Evolutionary conservation across 2,888 invertebrate species (phyloP), one percentile per base, ranked within the genome.

Genomic region (Oscheius sp.): DNA sequence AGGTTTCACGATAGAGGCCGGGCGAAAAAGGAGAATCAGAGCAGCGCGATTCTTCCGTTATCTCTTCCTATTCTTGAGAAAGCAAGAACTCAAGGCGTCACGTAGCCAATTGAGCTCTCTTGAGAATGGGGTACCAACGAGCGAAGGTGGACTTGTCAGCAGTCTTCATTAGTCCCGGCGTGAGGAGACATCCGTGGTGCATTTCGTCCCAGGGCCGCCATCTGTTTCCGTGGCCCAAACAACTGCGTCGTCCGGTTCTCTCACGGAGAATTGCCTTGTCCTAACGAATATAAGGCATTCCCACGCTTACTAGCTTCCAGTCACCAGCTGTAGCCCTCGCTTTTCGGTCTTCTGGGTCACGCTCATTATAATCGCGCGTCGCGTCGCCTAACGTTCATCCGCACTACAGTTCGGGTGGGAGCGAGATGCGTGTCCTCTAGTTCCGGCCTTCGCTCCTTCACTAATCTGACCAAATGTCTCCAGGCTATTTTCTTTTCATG

Each of bases 231-330:
- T 45, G 45, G 61, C 61, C 61, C 45, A 61, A 61, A 61, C 61
- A 61, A 61, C 61, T 39, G 42, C 39, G 61, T 61, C 61, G 61
- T 42, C 61, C 61, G 61, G 61, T 61, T 61, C 61, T 61, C 61
- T 39, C 45, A 61, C 61, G 45, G 45, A 61, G 61, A 61, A 61
- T 61, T 61, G 61, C 29, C 27, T 12, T 45, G 42, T 61, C 61
- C 61, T 45, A 37, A 58, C 58, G 58, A 58, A 58, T 58, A 58
- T 37, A 61, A n/a, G 61, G 61, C 42, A 61, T 61, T 61, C 61
- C n/a, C 61, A 61, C 45, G 58, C 58, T 58, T 58, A 37, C 58
- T 55, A 55, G 55, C 55, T 55, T 55, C 55, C 34, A 5, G 5
- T 34, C 39, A 29, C 45, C 61, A 25, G 34, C 37, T n/a, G 29